A percentile compares a stretch with the other conserved stretches of the same genome.
Evolutionary conservation across 2,888 invertebrate species (phyloP).

Genomic region (Diplolepis rosae): DNA sequence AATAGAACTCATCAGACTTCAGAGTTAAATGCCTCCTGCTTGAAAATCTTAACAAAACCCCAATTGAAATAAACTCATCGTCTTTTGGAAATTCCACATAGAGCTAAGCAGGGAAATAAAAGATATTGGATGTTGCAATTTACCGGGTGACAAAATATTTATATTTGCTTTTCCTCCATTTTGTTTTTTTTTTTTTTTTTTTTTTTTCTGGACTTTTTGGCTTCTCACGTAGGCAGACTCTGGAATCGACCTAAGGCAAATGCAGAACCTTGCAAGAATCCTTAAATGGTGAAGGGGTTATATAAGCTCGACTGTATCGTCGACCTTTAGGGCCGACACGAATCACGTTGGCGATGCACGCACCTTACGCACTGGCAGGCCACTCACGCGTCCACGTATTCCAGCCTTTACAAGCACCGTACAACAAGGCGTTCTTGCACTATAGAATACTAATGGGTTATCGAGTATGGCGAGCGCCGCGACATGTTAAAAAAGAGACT

Average conservation of each 20-base stretch:
- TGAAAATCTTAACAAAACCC: too few species aligned
- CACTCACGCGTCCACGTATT: conserved; percentile 63
- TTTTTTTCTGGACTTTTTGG: not conserved
- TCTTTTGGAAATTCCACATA: too few species aligned
- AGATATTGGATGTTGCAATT: too few species aligned
- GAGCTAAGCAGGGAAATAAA: too few species aligned
- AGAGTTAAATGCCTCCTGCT: too few species aligned
- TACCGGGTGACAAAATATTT: too few species aligned
- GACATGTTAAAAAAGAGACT: conserved; percentile 20
- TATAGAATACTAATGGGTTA: conserved; percentile 56
- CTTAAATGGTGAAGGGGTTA: conserved; percentile 54
- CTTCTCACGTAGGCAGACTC: too few species aligned
- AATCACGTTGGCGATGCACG: conserved; percentile 59
- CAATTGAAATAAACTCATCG: too few species aligned
- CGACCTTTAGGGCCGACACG: conserved; percentile 63
- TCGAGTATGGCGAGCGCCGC: conserved; percentile 12
- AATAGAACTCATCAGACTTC: too few species aligned
- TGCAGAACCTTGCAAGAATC: conserved; percentile 49
- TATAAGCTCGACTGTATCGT: conserved; percentile 49
- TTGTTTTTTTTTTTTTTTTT: not conserved
- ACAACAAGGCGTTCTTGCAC: conserved; percentile 56
- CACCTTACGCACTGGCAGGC: conserved; percentile 62
- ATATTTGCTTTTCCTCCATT: not conserved
- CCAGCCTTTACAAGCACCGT: conserved; percentile 59
- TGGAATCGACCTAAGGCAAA: conserved; percentile 40